A percentile compares a stretch with the other conserved stretches of the same genome.
Evolutionary conservation across 2,888 invertebrate species (phyloP).

Genomic region (Dasysyrphus tricinctus): DNA sequence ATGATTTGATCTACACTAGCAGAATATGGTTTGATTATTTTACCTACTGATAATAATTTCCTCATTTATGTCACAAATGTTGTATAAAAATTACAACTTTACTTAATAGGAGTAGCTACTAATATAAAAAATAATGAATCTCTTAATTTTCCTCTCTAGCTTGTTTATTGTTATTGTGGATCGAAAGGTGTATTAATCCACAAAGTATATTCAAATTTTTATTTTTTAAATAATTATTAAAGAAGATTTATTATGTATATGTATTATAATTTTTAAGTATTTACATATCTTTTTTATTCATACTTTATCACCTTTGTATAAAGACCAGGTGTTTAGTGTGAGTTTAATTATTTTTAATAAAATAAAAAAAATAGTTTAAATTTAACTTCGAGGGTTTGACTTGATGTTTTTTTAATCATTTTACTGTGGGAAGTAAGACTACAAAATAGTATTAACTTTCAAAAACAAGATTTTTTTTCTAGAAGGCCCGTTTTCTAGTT

Average conservation of each 20-base stretch:
- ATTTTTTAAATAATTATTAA: slow-evolving; percentile 44
- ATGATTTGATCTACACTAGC: neutral
- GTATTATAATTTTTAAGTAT: slow-evolving; percentile 20
- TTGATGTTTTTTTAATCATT: neutral
- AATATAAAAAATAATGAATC: slow-evolving; percentile 18
- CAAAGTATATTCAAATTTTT: slow-evolving; percentile 54
- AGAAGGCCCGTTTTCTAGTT: too few species aligned
- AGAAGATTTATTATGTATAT: slow-evolving; percentile 13
- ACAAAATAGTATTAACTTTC: too few species aligned
- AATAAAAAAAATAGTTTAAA: neutral
- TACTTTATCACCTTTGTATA: neutral
- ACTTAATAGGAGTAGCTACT: neutral
- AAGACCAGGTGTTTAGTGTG: neutral
- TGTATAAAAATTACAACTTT: neutral
- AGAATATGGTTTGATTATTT: neutral
- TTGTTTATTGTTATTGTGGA: slow-evolving; percentile 59
- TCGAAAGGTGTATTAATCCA: slow-evolving; percentile 31
- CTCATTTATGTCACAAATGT: slow-evolving; percentile 22
- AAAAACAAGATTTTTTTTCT: too few species aligned
- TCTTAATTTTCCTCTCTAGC: slow-evolving; percentile 6
- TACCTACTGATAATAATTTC: neutral
- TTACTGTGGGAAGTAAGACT: too few species aligned
- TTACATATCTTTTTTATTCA: slow-evolving; percentile 18
- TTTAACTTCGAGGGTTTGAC: neutral
- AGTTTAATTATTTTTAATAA: slow-evolving; percentile 16